phyloP scores from a whole-genome alignment of 2,888 invertebrate species.

The Seira sanloemensis region DNA sequence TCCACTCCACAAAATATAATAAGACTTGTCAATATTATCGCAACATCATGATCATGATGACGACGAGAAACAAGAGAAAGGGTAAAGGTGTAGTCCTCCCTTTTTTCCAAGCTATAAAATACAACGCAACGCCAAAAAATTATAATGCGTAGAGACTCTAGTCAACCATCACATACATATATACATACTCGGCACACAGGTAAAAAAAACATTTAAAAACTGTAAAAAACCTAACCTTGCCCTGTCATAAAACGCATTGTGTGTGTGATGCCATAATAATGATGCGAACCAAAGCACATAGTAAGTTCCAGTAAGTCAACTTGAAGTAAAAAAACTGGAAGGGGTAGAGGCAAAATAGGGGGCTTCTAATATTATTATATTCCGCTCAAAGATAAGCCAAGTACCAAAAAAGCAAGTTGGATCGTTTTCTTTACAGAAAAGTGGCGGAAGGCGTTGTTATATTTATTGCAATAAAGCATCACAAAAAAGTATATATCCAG shows the following conservation, averaged over 20 bases:
- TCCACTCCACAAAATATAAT: slow-evolving; percentile 45
- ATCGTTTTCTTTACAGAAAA: no score
- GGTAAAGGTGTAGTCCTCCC: slow-evolving; percentile 38
- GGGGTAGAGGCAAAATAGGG: no score
- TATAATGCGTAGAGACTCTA: slow-evolving; percentile 29
- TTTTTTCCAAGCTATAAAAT: slow-evolving; percentile 11
- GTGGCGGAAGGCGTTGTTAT: neutral
- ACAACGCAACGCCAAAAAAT: slow-evolving; percentile 21
- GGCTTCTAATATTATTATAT: no score
- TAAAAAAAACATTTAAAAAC: slow-evolving; percentile 46
- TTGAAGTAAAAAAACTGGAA: no score
- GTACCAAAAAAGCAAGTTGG: no score
- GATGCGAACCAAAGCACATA: no score
- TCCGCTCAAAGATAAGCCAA: no score
- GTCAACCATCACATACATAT: slow-evolving; percentile 27
- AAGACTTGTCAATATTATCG: slow-evolving; percentile 57
- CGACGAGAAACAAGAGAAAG: slow-evolving; percentile 41
- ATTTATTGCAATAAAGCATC: neutral
- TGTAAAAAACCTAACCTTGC: slow-evolving; percentile 62
- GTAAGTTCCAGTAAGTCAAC: no score
- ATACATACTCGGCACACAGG: slow-evolving; percentile 6
- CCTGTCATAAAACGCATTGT: slow-evolving; percentile 55
- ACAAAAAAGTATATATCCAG: neutral
- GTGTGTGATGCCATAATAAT: no score
- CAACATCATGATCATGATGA: slow-evolving; percentile 23